phyloP scores from a whole-genome alignment of 35 echinoderm and acorn worm genomes.

The Apostichopus japonicus region DNA sequence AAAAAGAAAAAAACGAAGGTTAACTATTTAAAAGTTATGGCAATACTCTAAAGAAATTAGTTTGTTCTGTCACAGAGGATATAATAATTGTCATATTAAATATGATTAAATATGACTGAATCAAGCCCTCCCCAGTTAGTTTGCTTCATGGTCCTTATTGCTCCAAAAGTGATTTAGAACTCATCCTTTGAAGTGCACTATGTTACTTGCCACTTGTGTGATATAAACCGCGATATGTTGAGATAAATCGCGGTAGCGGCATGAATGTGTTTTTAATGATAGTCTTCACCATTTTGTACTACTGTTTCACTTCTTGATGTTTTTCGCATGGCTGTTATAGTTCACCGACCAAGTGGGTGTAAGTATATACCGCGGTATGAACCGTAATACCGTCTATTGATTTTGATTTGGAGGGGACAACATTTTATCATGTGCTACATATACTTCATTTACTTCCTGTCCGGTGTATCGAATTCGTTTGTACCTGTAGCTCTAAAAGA shows the following conservation, averaged over 20 bases:
- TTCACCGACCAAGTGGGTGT: slow-evolving; percentile 68
- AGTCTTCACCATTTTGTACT: slow-evolving; percentile 51
- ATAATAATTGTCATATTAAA: too few species aligned
- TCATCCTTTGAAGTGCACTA: slow-evolving; percentile 42
- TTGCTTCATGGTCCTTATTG: not conserved
- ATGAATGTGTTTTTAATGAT: slow-evolving; percentile 32
- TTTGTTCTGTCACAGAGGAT: too few species aligned
- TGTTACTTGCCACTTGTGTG: slow-evolving; percentile 12
- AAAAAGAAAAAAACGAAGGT: too few species aligned
- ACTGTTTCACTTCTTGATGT: slow-evolving; percentile 54
- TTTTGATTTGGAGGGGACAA: not conserved
- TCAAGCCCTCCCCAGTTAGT: too few species aligned
- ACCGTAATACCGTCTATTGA: not conserved
- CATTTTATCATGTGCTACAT: not conserved
- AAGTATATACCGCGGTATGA: slow-evolving; percentile 44
- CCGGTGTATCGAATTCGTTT: not conserved
- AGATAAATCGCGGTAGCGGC: slow-evolving; percentile 44
- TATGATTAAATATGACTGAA: too few species aligned
- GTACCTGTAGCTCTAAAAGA: too few species aligned
- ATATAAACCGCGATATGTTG: not conserved
- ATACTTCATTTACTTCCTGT: slow-evolving; percentile 14
- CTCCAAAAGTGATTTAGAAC: slow-evolving; percentile 36
- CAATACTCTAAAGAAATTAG: too few species aligned
- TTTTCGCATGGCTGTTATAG: slow-evolving; percentile 63
- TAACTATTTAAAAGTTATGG: too few species aligned